Evolutionary conservation across 2,113 vertebrate species (phyloP), one percentile per base, ranked within the genome.

Genomic region (Ochotona princeps): DNA sequence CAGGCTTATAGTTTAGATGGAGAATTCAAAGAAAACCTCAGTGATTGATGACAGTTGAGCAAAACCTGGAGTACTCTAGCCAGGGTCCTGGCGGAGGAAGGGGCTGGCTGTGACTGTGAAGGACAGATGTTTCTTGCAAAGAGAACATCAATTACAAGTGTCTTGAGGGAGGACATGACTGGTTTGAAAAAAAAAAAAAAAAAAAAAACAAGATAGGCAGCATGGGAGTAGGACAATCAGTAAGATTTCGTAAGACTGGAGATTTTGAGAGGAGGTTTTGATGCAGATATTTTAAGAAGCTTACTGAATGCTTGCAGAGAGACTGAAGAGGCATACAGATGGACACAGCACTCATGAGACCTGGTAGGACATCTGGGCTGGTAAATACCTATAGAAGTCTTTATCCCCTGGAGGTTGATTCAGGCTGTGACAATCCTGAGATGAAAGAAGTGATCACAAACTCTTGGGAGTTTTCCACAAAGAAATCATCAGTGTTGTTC

Each of bases 291-390:
- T 65, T 88, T 76, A 26, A 86, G 38, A 28, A 32, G 32, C 44
- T 67, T 35, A 51, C 63, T 73, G 20, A 69, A 83, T 21, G 35
- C 49, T n/a, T 2, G 35, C 10, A 38, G 35, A 75, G 26, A 13
- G 21, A 21, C 5, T 0, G n/a, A 79, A 13, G 21, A 79, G 21
- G 7, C 23, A 7, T 5, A 1, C 0, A 63, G 54, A 21, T 28
- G 14, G 54, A 49, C 15, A 11, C 21, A 54, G 18, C 54, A 57
- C 54, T 57, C 54, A 18, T 57, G 54, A 57, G 60, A 3, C 15
- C 25, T 21, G 20, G 8, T 20, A 63, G 28, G 38, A 23, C 21
- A 6, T 23, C 5, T 49, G 30, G 60, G 51, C 44, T 18, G 20
- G 17, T 15, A 10, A 26, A 14, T 12, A 5, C 44, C 51, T 6